Evolutionary conservation across 2,113 vertebrate genomes (phyloP).

Genomic region (Pluvianellus socialis): DNA sequence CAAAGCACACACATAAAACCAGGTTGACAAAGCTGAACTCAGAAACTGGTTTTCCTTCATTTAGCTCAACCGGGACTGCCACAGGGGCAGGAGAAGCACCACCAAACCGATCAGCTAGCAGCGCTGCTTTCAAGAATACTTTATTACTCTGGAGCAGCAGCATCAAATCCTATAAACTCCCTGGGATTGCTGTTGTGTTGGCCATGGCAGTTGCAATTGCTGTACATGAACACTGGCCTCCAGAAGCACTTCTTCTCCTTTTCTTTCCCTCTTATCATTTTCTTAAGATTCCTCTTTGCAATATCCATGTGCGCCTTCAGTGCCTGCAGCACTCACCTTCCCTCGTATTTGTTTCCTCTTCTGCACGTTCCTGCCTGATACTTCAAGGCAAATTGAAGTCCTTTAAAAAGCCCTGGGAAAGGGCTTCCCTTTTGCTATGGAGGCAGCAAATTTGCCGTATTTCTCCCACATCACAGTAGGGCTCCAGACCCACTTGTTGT

Average conservation of each 20-base stretch:
- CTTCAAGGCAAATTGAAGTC: not conserved
- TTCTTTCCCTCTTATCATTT: not conserved
- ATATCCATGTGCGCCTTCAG: not conserved
- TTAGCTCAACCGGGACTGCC: not conserved
- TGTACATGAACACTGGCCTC: not conserved
- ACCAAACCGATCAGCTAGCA: not conserved
- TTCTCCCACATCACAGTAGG: not conserved
- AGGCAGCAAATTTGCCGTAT: not conserved
- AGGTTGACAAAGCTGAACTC: not conserved
- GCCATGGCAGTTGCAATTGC: not conserved
- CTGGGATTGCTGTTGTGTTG: not conserved
- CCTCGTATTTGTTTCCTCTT: not conserved
- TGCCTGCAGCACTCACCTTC: not conserved
- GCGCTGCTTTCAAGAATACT: not conserved
- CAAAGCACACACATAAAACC: slow-evolving; percentile 6
- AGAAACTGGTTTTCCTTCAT: not conserved
- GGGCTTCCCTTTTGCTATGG: not conserved
- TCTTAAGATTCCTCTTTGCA: not conserved
- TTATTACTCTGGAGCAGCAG: not conserved
- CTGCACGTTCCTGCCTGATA: fast-evolving
- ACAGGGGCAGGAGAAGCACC: not conserved
- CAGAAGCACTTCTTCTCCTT: not conserved
- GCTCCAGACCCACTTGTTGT: not conserved
- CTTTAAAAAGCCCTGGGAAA: not conserved
- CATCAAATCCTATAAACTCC: not conserved